These are phyloP conservation scores for Bellardia bayeri DNA, from an alignment of 2,888 invertebrate species.

Conservation along the genomic window DNA sequence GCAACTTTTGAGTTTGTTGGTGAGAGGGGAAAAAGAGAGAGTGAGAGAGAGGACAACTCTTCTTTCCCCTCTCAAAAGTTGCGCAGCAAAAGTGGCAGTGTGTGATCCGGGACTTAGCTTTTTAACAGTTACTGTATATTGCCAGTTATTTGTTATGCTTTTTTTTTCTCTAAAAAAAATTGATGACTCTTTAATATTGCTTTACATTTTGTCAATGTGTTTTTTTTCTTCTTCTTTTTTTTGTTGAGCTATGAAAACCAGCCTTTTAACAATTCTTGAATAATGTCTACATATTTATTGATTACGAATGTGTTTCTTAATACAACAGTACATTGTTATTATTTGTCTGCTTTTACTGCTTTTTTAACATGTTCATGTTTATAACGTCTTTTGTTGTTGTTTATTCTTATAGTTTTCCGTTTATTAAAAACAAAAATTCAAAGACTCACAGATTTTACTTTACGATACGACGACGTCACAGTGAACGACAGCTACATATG, in stretches of 20 bases:
- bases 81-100: too few relatives aligned
- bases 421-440: constrained; percentile 33
- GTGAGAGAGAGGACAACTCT: too few relatives aligned
- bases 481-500: constrained; percentile 21
- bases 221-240: too few relatives aligned
- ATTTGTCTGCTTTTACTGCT: neutral
- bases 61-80: too few relatives aligned
- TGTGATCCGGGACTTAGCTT: too few relatives aligned
- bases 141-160: neutral
- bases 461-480: constrained; percentile 22
- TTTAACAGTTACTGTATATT: constrained; percentile 41
- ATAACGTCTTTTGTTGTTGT: neutral
- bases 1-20: too few relatives aligned
- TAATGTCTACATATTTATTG: constrained; percentile 43
- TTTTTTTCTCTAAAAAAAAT: neutral
- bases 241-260: neutral
- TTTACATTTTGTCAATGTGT: neutral
- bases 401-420: constrained; percentile 38
- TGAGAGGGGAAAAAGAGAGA: too few relatives aligned
- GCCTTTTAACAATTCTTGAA: constrained; percentile 24
- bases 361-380: neutral
- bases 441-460: neutral
- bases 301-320: constrained; percentile 43
- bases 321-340: neutral
- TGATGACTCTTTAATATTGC: constrained; percentile 27